Evolutionary conservation across 2,888 invertebrate genomes (phyloP).

Genomic region (Hermodice carunculata): DNA sequence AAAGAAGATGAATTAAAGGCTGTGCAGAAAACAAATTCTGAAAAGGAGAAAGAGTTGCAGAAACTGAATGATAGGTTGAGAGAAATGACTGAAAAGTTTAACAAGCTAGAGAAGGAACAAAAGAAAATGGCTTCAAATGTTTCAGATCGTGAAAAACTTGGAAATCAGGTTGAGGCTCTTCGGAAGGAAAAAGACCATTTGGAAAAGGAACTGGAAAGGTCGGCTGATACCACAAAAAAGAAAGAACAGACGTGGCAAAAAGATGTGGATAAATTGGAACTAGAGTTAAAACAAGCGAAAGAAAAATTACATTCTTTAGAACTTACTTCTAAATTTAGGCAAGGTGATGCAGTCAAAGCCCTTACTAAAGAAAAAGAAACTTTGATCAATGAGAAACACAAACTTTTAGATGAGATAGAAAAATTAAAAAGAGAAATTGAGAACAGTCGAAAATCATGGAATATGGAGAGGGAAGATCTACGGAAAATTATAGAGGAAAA

Average conservation of each 20-base stretch:
- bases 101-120: no score
- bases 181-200: no score
- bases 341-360: slow-evolving; percentile 44
- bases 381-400: slow-evolving; percentile 59
- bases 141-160: no score
- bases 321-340: neutral
- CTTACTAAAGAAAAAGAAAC: slow-evolving; percentile 57
- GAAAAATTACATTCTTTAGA: slow-evolving; percentile 19
- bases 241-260: slow-evolving; percentile 18
- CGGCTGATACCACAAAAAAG: no score
- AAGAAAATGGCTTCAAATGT: no score
- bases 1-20: slow-evolving; percentile 53
- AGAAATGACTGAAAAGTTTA: slow-evolving; percentile 19
- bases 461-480: slow-evolving; percentile 51
- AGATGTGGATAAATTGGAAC: slow-evolving; percentile 27
- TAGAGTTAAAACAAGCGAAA: slow-evolving; percentile 30
- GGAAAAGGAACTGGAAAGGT: no score
- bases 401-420: slow-evolving; percentile 51
- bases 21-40: slow-evolving; percentile 41
- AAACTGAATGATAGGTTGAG: neutral
- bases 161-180: no score
- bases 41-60: slow-evolving; percentile 45
- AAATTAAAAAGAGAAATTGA: slow-evolving; percentile 50
- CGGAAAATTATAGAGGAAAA: slow-evolving; percentile 52
- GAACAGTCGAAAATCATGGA: slow-evolving; percentile 39